phyloP scores from a whole-genome alignment of 1,140 invertebrate species.

The Danaus plexippus region DNA sequence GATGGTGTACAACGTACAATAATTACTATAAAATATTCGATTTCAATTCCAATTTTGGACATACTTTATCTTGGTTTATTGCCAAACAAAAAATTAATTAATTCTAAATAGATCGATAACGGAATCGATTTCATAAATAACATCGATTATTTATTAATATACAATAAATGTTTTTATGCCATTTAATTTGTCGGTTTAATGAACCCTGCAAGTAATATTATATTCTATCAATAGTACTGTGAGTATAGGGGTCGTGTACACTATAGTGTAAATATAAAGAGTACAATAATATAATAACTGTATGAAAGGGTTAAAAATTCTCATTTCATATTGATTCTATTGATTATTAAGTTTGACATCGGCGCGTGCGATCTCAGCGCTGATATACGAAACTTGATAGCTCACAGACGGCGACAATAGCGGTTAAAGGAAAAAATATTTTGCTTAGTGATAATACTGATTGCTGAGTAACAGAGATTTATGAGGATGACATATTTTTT shows the following conservation, averaged over 20 bases:
- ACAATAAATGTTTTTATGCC: not conserved
- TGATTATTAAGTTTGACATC: conserved; percentile 43
- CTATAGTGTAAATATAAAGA: conserved; percentile 17
- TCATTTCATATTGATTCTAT: conserved; percentile 32
- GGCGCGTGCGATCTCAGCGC: conserved; percentile 43
- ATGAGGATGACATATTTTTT: no score
- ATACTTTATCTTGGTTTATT: no score
- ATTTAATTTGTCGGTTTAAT: conserved; percentile 6
- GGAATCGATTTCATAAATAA: no score
- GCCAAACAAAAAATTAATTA: no score
- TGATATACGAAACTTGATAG: conserved; percentile 27
- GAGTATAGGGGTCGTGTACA: not conserved
- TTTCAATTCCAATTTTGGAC: no score
- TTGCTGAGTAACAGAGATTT: no score
- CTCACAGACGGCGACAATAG: conserved; percentile 18
- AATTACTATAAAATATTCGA: no score
- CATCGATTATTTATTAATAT: no score
- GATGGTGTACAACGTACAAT: no score
- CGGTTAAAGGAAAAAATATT: no score
- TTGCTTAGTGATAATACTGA: no score
- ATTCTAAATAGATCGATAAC: no score
- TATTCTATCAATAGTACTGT: conserved; percentile 38
- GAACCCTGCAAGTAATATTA: conserved; percentile 48
- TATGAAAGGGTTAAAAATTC: conserved; percentile 11
- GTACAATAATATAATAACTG: conserved; percentile 45